These are phyloP conservation scores for Tetragonula carbonaria DNA, from an alignment of 2,888 invertebrate genomes.

Conservation along the genomic window DNA sequence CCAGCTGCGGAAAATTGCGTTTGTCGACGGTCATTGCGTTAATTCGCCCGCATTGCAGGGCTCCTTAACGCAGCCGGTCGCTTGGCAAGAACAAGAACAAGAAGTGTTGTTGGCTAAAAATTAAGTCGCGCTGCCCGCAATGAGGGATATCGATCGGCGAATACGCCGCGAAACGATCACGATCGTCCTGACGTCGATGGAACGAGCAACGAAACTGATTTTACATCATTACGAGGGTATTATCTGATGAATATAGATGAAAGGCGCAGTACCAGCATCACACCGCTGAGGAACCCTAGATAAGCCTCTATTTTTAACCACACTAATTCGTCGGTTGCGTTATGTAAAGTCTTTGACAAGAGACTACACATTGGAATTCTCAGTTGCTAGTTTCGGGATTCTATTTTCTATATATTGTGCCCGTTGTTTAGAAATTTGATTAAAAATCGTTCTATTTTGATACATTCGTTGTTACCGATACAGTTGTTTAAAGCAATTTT, in stretches of 20 bases:
- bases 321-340: not conserved
- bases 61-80: slow-evolving; percentile 16
- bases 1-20: not conserved
- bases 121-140: slow-evolving; percentile 13
- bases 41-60: slow-evolving; percentile 51
- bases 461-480: not conserved
- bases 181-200: not conserved
- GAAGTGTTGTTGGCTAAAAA: slow-evolving; percentile 8
- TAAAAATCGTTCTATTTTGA: not conserved
- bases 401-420: not conserved
- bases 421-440: not conserved
- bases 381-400: not conserved
- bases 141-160: slow-evolving; percentile 22
- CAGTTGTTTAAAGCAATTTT: too few relatives aligned
- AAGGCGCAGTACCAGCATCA: not conserved
- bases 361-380: not conserved
- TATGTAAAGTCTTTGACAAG: not conserved
- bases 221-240: not conserved
- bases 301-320: slow-evolving; percentile 18
- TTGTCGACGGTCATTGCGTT: slow-evolving; percentile 18
- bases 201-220: not conserved
- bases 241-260: slow-evolving; percentile 4
- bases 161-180: not conserved
- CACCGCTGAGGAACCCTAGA: not conserved
- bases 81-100: slow-evolving; percentile 42